Base-by-base conservation (phyloP, 2,888 invertebrate genomes). In the Ophioninae sp. region DNA sequence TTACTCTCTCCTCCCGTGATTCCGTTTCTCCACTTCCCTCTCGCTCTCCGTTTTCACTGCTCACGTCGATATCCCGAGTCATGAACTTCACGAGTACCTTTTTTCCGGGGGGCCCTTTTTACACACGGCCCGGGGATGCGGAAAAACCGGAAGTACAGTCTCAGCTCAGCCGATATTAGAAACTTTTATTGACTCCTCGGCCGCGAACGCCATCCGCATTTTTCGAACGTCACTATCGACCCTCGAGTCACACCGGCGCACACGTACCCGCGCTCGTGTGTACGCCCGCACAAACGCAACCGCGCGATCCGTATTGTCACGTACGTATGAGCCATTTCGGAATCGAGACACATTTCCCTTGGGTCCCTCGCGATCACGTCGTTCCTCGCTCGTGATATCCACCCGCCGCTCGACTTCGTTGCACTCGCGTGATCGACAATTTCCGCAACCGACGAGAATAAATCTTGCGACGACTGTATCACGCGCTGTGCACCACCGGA, bases 181-280 rank as follows among this genome's bases (percentile, higher is more conserved):
- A 83, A 79, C 83, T 85, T 81, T 85, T 79, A 85, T 83, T 83
- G 81, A 83, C 85, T 78, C 75, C 81, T 81, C 76, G 17, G 17
- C 50, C 17, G 73, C 23, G 72, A 50, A 81, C 56, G 72, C 69
- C 70, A 50, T 30, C 59, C 21, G 79, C 72, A 73, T 82, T 70
- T 59, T 30, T 69, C 69, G 62, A 57, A 67, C 44, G 30, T 67
- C 61, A 56, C 61, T n/a, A 57, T 57, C 50, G 69, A 39, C 67
- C 20, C 67, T 41, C 1, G 6, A 50, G 17, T 2, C 50, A 50
- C 50, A 50, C 50, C 17, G 0, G 50, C 50, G 50, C 50, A 50
- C 44, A 44, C 44, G 44, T 13, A 44, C 44, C 44, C 8, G 13
- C 13, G 44, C 44, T 13, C 44, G 13, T 10, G 2, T 44, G 10